These are phyloP conservation scores for Tuta absoluta DNA, from an alignment of 2,888 invertebrate genomes.

Conservation along the genomic window DNA sequence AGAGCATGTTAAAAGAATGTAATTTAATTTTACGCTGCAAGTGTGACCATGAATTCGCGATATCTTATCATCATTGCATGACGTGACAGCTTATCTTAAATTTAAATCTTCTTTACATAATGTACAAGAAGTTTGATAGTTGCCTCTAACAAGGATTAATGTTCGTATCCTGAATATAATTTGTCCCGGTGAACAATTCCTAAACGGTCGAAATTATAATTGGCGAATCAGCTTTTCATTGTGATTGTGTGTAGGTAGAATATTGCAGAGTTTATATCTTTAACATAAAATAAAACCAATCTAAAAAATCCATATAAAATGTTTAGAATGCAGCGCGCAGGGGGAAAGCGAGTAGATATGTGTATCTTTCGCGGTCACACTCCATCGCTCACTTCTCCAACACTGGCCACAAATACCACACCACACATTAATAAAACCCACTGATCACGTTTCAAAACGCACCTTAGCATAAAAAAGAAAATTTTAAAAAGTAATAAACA, in stretches of 20 bases:
- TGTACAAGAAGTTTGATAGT: not conserved
- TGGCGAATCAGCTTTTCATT: no score
- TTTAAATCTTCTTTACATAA: constrained; percentile 10
- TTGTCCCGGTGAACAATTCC: not conserved
- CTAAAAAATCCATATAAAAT: constrained; percentile 13
- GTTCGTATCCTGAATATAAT: not conserved
- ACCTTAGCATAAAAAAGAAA: constrained; percentile 10
- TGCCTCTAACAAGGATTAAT: not conserved
- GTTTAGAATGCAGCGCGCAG: constrained; percentile 13
- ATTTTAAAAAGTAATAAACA: constrained; percentile 20
- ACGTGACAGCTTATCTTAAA: not conserved
- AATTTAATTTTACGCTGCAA: not conserved
- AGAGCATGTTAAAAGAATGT: not conserved
- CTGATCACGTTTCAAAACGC: constrained; percentile 4
- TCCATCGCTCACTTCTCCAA: not conserved
- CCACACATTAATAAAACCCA: constrained; percentile 6
- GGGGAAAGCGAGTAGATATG: constrained; percentile 15
- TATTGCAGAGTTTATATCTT: not conserved
- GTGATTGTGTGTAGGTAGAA: no score
- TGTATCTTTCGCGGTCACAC: constrained; percentile 6
- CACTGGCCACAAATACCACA: constrained; percentile 13
- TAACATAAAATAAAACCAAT: not conserved
- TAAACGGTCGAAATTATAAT: not conserved
- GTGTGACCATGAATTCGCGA: constrained; percentile 6
- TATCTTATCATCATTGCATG: constrained; percentile 2